A percentile compares a stretch with the other conserved stretches of the same genome.
These are phyloP conservation scores for Alauda arvensis DNA, from an alignment of 2,797 vertebrate genomes.

Conservation along the genomic window DNA sequence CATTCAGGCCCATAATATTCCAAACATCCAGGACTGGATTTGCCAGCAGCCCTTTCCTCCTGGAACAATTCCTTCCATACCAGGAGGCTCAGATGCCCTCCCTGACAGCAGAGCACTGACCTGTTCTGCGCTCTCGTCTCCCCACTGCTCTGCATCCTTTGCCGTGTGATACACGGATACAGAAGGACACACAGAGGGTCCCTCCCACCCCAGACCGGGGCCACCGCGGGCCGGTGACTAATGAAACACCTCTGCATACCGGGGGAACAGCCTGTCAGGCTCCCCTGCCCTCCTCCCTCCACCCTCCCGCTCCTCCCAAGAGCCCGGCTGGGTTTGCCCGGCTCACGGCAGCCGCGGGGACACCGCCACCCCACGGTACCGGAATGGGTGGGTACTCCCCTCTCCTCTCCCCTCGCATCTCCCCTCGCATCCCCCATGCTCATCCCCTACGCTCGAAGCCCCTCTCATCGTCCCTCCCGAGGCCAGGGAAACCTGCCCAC, in stretches of 20 bases:
- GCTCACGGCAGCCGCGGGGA: neutral
- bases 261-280: neutral
- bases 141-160: neutral
- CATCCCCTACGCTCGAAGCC: neutral
- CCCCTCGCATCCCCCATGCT: neutral
- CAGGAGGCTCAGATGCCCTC: neutral
- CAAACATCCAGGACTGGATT: neutral
- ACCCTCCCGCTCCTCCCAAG: slow-evolving; percentile 6
- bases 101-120: neutral
- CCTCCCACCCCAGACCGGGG: neutral
- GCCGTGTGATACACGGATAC: slow-evolving; percentile 12
- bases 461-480: neutral
- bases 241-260: slow-evolving; percentile 41
- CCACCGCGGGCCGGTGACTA: neutral
- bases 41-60: neutral
- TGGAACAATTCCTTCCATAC: neutral
- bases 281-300: neutral
- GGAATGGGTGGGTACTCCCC: neutral
- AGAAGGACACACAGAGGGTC: slow-evolving; percentile 37
- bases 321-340: slow-evolving; percentile 6
- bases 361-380: neutral
- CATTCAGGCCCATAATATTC: neutral
- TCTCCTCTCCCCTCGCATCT: neutral
- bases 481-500: neutral
- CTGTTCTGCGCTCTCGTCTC: neutral